phyloP scores from a whole-genome alignment of 2,797 vertebrate genomes.

The Rhincodon typus region DNA sequence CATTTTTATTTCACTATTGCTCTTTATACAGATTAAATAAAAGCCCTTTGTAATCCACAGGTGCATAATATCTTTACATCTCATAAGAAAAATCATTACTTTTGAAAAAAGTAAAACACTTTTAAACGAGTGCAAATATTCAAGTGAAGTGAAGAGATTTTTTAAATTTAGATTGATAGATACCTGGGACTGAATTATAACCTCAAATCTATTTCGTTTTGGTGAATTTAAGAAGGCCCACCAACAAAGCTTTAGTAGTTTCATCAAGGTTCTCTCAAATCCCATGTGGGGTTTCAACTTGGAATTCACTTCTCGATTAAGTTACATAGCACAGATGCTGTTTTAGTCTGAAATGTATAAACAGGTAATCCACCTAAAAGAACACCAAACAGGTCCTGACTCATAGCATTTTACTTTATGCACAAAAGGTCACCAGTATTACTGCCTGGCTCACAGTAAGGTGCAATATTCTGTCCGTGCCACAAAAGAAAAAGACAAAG shows the following conservation, averaged over 20 bases:
- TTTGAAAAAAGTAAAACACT: conserved; percentile 19
- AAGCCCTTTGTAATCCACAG: conserved; percentile 21
- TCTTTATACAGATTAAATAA: conserved; percentile 29
- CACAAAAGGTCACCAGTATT: not conserved
- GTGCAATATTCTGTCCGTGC: not conserved
- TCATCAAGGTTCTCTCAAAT: not conserved
- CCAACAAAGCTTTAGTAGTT: not conserved
- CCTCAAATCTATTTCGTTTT: not conserved
- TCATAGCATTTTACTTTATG: not conserved
- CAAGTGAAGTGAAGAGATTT: not conserved
- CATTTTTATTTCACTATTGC: conserved; percentile 23
- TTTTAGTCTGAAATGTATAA: not conserved
- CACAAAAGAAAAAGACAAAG: not conserved
- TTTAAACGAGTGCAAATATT: conserved; percentile 20
- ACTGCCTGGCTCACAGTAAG: not conserved
- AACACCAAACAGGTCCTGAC: not conserved
- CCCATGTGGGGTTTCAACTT: not conserved
- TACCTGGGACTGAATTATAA: not conserved
- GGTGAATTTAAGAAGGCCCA: not conserved
- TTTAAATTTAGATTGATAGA: not conserved
- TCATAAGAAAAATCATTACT: conserved; percentile 11
- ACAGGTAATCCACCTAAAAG: not conserved
- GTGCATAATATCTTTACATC: conserved; percentile 25
- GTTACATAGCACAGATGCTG: not conserved
- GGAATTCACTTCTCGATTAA: not conserved